Evolutionary conservation across 2,797 vertebrate species (phyloP).

Genomic region (Selene dorsalis): DNA sequence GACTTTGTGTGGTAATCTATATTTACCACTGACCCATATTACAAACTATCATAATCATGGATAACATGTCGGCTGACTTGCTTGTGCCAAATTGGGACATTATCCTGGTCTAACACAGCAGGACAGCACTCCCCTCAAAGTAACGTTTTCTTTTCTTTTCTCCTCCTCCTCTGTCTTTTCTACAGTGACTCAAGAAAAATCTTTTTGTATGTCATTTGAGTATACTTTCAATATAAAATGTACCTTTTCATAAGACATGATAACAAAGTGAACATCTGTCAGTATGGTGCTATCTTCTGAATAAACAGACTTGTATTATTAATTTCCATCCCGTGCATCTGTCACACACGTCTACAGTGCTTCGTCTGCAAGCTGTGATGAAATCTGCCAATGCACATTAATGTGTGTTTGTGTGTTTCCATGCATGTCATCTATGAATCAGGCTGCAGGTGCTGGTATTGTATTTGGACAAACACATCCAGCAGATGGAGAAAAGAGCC

Average conservation of each 20-base stretch:
- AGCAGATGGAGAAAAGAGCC: slow-evolving; percentile 4
- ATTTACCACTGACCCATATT: slow-evolving; percentile 56
- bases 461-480: not conserved
- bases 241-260: not conserved
- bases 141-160: not conserved
- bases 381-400: not conserved
- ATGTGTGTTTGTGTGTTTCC: not conserved
- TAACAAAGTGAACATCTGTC: not conserved
- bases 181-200: not conserved
- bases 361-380: not conserved
- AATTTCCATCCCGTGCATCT: not conserved
- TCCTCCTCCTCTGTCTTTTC: not conserved
- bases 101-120: not conserved
- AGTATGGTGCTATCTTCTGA: not conserved
- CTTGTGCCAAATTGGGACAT: not conserved
- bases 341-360: not conserved
- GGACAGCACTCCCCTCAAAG: no score
- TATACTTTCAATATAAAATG: not conserved
- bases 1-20: slow-evolving; percentile 7
- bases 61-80: not conserved
- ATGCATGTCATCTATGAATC: slow-evolving; percentile 14
- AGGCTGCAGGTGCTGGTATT: slow-evolving; percentile 7
- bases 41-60: slow-evolving; percentile 27
- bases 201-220: not conserved
- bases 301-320: slow-evolving; percentile 1